Evolutionary conservation across 1,140 invertebrate genomes (phyloP).

Genomic region (Cydia splendana): DNA sequence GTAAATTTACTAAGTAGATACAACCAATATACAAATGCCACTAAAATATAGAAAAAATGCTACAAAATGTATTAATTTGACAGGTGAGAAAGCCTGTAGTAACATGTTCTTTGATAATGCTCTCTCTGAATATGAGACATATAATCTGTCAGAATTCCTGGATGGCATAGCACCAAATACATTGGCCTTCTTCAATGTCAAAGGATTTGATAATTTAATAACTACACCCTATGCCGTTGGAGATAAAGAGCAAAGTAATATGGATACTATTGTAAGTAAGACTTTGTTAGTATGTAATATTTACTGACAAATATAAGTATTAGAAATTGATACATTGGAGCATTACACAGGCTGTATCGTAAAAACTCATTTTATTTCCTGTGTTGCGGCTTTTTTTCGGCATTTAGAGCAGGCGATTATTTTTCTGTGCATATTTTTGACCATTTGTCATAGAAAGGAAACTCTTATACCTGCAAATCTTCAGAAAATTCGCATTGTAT

Average conservation of each 20-base stretch:
- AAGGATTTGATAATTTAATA: constrained; percentile 57
- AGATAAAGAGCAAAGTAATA: not conserved
- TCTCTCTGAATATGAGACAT: constrained; percentile 64
- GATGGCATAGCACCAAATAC: constrained; percentile 52
- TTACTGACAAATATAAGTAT: not conserved
- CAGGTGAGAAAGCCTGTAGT: constrained; percentile 54
- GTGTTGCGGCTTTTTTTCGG: too few relatives aligned
- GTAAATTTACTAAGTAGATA: too few relatives aligned
- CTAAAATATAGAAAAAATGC: too few relatives aligned
- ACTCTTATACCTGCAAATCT: too few relatives aligned
- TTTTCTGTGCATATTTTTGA: too few relatives aligned
- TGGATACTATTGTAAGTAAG: constrained; percentile 3
- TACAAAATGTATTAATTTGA: constrained; percentile 18
- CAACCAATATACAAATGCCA: too few relatives aligned
- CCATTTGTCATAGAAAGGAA: too few relatives aligned
- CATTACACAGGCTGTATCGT: too few relatives aligned
- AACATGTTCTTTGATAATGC: constrained; percentile 51
- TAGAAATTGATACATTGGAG: too few relatives aligned
- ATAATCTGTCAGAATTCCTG: constrained; percentile 52
- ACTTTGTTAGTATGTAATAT: constrained; percentile 7
- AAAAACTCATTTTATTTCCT: too few relatives aligned
- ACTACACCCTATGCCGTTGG: constrained; percentile 57
- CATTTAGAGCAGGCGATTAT: too few relatives aligned
- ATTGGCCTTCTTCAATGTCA: constrained; percentile 63
- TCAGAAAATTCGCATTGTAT: too few relatives aligned